phyloP scores from a whole-genome alignment of 2,888 invertebrate genomes.

The Mythimna lalbum region DNA sequence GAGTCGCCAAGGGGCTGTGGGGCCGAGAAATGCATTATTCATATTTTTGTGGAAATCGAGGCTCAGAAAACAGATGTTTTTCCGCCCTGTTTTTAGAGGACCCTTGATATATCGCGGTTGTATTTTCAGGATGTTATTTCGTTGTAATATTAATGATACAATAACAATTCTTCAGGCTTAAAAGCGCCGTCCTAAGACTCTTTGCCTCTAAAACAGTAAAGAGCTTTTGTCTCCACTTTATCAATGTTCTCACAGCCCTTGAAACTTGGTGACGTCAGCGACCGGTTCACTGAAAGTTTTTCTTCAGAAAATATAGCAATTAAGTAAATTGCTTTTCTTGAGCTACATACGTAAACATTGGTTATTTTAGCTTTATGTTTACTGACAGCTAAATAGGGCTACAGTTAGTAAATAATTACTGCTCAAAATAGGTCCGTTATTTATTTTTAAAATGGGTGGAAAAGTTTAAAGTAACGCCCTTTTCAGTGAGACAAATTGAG shows the following conservation, averaged over 20 bases:
- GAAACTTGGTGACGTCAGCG: constrained; percentile 45
- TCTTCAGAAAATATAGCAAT: constrained; percentile 52
- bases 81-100: constrained; percentile 48
- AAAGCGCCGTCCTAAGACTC: not conserved
- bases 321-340: constrained; percentile 48
- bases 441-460: not conserved
- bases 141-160: not conserved
- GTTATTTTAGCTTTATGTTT: constrained; percentile 27
- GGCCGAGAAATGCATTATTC: constrained; percentile 68
- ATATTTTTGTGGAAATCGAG: constrained; percentile 63
- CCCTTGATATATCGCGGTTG: not conserved
- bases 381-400: constrained; percentile 26
- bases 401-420: constrained; percentile 20
- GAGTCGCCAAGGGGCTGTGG: constrained; percentile 60
- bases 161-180: not conserved
- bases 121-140: constrained; percentile 23
- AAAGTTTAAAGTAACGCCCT: not conserved
- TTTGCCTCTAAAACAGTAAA: not conserved
- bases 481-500: not conserved
- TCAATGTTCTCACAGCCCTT: constrained; percentile 34
- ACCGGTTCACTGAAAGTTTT: constrained; percentile 27
- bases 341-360: constrained; percentile 27
- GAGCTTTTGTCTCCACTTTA: not conserved
- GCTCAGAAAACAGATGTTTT: constrained; percentile 68
- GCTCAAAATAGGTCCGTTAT: constrained; percentile 10